phyloP scores from a whole-genome alignment of 2,113 vertebrate species.

The Oryctolagus cuniculus region mOryCun1.1 NC_091442.1:88085501-88086000 shows the following conservation, averaged over 20 bases:
- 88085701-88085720: slow-evolving; percentile 71
- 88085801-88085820: slow-evolving; percentile 73
- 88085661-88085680: slow-evolving; percentile 63
- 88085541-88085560: not conserved
- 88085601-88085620: slow-evolving; percentile 4
- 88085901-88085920: not conserved
- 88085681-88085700: slow-evolving; percentile 73
- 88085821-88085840: slow-evolving; percentile 57
- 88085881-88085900: slow-evolving; percentile 61
- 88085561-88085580: not conserved
- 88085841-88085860: slow-evolving; percentile 62
- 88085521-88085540: slow-evolving; percentile 62
- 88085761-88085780: slow-evolving; percentile 78
- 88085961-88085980: not conserved
- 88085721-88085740: slow-evolving; percentile 86
- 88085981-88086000: not conserved
- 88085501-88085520: slow-evolving; percentile 68
- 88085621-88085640: not conserved
- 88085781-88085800: slow-evolving; percentile 82
- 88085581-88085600: slow-evolving; percentile 37
- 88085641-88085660: slow-evolving; percentile 32
- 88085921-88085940: not conserved
- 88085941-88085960: not conserved
- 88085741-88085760: slow-evolving; percentile 83
- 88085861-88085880: slow-evolving; percentile 26